Evolutionary conservation across 2,113 vertebrate species (phyloP), one percentile per base, ranked within the genome.

Genomic region (Cyprinus carpio): DNA sequence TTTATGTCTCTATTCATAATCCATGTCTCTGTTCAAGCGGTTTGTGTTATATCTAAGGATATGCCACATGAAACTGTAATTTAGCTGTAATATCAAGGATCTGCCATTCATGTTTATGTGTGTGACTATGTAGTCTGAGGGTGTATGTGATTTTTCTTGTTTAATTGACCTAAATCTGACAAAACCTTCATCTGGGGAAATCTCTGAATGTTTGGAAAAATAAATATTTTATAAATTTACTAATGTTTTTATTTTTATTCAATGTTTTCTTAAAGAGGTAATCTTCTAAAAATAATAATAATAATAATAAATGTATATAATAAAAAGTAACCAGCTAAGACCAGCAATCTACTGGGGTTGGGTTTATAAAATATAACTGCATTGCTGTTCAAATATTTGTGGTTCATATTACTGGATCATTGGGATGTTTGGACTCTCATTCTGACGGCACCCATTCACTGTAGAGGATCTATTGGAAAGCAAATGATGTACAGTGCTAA

Each of bases 1-100:
- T 72, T 80, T 80, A 25, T 84, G 64, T 34, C 49, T 67, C 62
- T 65, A 25, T 46, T 81, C 65, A 85, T 46, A 72, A 43, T 72
- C 75, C 51, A 51, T 15, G 43, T 69, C 64, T 69, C 46, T 25
- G 9, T 82, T 69, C 60, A 46, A 9, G 0, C 0, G 4, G 15
- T 29, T 54, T 76, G 10, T 69, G 60, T 15, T 72, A 34, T 83
- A 58, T 72, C 7, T 83, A 23, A 8, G 46, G 11, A 82, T 49
- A 58, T 83, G 31, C 46, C 7, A 34, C 9, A 20, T 79, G 20
- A 67, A 64, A 65, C n/a, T 20, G 2, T 29, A 27, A 65, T 81
- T 23, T 23, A 56, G 27, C 27, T 56, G 27, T 77, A 20, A 51
- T 49, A 49, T 49, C 65, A 34, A 20, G 5, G 11, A 76, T 76